A percentile compares a stretch with the other conserved stretches of the same genome.
These are phyloP conservation scores for Drosophila pseudotakahashii DNA, from an alignment of 2,888 invertebrate species.

Conservation along the genomic window DNA sequence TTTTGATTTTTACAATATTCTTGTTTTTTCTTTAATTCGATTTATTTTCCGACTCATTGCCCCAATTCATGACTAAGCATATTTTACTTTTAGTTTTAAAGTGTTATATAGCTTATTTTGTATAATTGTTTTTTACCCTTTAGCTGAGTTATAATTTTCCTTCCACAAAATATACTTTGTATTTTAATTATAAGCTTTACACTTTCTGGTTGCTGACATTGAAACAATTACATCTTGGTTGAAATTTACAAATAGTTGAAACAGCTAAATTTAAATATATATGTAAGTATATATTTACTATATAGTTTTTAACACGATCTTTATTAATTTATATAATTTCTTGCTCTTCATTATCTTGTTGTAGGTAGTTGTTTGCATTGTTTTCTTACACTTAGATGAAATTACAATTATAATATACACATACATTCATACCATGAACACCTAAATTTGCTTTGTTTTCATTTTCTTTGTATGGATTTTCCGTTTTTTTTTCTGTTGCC, in stretches of 20 bases:
- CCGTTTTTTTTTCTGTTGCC: conserved; percentile 21
- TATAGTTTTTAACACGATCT: conserved; percentile 58
- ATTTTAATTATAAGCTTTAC: conserved; percentile 39
- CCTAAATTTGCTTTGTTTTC: conserved; percentile 58
- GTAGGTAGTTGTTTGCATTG: conserved; percentile 76
- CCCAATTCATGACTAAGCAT: conserved; percentile 48
- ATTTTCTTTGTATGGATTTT: conserved; percentile 38
- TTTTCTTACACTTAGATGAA: conserved; percentile 56
- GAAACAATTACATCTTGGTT: conserved; percentile 57
- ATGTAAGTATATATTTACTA: conserved; percentile 42
- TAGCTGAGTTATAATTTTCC: conserved; percentile 25
- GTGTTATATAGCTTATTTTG: conserved; percentile 20
- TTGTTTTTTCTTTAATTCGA: conserved; percentile 29
- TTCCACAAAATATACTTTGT: conserved; percentile 42
- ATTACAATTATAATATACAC: conserved; percentile 49
- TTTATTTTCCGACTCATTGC: conserved; percentile 39
- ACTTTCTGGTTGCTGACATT: conserved; percentile 42
- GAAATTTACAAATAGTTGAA: conserved; percentile 67
- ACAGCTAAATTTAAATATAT: conserved; percentile 61
- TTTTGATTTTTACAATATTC: conserved; percentile 36
- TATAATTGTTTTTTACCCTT: conserved; percentile 5
- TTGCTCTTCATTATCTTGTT: conserved; percentile 52
- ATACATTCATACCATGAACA: conserved; percentile 59
- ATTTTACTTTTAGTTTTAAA: conserved; percentile 19
- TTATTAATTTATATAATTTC: conserved; percentile 57